phyloP scores from a whole-genome alignment of 2,888 invertebrate species.

The Invenusta paracnida region DNA sequence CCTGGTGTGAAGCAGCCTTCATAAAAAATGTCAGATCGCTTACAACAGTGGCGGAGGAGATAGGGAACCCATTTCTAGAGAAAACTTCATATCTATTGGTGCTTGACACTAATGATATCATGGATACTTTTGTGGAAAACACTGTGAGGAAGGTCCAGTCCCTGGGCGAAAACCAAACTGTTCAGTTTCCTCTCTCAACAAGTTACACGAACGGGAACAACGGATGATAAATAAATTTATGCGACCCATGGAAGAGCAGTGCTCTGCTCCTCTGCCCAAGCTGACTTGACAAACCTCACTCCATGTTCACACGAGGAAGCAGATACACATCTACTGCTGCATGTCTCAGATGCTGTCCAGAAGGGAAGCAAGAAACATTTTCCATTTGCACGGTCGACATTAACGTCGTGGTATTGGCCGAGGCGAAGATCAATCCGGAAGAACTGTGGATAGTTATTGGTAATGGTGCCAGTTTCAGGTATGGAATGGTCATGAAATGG shows the following conservation, averaged over 20 bases:
- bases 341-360: neutral
- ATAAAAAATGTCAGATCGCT: neutral
- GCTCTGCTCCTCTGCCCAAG: neutral
- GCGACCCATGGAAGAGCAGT: neutral
- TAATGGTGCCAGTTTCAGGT: neutral
- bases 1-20: neutral
- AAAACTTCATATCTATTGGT: neutral
- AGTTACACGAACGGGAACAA: neutral
- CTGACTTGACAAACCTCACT: neutral
- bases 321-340: neutral
- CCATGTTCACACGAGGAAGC: neutral
- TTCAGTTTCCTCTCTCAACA: neutral
- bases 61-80: neutral
- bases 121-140: neutral
- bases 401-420: neutral
- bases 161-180: neutral
- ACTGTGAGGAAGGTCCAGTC: neutral
- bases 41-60: neutral
- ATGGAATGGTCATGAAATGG: neutral
- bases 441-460: neutral
- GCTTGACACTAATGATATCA: neutral
- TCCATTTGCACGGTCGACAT: neutral
- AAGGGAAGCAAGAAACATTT: neutral
- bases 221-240: neutral
- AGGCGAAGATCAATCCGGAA: neutral